Evolutionary conservation across 2,888 invertebrate species (phyloP).

Genomic region (Diogma glabrata): DNA sequence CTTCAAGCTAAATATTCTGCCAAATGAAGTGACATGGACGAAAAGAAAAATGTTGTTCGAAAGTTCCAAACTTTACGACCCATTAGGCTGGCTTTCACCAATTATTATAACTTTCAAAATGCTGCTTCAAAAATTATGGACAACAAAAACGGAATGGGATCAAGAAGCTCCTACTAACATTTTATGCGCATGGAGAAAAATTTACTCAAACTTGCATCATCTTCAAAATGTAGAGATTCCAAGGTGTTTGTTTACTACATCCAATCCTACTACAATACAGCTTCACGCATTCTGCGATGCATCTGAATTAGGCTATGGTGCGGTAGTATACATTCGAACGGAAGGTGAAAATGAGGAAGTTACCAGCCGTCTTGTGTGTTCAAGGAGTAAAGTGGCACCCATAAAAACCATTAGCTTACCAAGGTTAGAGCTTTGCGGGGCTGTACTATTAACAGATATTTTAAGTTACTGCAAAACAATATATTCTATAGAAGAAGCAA

Average conservation of each 20-base stretch:
- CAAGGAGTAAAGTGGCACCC: not conserved
- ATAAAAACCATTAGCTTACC: not conserved
- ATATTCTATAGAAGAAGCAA: no score
- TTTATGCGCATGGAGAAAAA: not conserved
- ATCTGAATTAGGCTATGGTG: not conserved
- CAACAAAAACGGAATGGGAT: not conserved
- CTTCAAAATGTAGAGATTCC: not conserved
- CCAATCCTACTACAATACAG: not conserved
- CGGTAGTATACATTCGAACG: not conserved
- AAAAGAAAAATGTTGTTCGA: not conserved
- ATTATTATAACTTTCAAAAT: not conserved
- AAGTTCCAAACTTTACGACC: not conserved
- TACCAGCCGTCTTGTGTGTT: not conserved
- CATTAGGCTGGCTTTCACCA: not conserved
- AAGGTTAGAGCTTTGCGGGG: not conserved
- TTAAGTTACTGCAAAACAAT: no score
- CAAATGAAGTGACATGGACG: no score
- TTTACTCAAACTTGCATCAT: not conserved
- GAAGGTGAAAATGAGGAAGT: not conserved
- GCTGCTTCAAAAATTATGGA: not conserved
- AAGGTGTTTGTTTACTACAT: not conserved
- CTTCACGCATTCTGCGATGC: not conserved
- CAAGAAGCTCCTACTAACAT: not conserved
- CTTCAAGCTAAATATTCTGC: no score
- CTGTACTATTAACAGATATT: not conserved